phyloP scores from a whole-genome alignment of 1,140 invertebrate species.

The Hestina assimilis region DNA sequence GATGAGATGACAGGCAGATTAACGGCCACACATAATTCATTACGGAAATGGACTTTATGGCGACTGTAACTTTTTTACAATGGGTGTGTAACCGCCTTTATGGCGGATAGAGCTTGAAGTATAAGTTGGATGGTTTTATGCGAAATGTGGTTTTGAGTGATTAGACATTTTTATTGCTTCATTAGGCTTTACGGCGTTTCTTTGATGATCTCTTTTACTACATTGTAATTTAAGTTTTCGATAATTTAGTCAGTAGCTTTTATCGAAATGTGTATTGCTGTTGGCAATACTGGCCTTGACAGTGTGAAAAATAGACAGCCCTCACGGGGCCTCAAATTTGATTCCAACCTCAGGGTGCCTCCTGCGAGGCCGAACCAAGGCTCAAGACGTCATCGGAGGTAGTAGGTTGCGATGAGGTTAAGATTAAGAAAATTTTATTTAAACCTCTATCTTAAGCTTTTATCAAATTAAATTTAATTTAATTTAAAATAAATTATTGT shows the following conservation, averaged over 20 bases:
- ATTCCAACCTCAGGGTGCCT: no score
- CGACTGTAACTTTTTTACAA: constrained; percentile 43
- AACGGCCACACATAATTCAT: constrained; percentile 42
- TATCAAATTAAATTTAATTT: no score
- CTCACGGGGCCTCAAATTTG: no score
- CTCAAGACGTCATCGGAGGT: no score
- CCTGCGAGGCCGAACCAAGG: no score
- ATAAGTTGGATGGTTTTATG: constrained; percentile 29
- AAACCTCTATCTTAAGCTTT: no score
- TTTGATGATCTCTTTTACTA: background rate
- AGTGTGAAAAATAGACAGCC: no score
- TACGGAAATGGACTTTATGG: constrained; percentile 43
- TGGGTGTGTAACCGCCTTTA: constrained; percentile 33
- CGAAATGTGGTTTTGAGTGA: constrained; percentile 28
- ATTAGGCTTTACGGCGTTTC: background rate
- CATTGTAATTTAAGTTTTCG: background rate
- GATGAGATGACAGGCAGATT: constrained; percentile 40
- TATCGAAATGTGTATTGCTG: no score
- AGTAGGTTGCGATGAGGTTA: no score
- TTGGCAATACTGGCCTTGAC: no score
- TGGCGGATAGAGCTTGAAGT: constrained; percentile 21
- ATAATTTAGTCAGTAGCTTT: background rate
- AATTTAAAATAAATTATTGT: no score
- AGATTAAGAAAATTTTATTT: no score
- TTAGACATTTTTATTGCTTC: constrained; percentile 22